Evolutionary conservation across 2,113 vertebrate genomes (phyloP), one percentile per base, ranked within the genome.

Genomic region (Eptesicus fuscus): DNA sequence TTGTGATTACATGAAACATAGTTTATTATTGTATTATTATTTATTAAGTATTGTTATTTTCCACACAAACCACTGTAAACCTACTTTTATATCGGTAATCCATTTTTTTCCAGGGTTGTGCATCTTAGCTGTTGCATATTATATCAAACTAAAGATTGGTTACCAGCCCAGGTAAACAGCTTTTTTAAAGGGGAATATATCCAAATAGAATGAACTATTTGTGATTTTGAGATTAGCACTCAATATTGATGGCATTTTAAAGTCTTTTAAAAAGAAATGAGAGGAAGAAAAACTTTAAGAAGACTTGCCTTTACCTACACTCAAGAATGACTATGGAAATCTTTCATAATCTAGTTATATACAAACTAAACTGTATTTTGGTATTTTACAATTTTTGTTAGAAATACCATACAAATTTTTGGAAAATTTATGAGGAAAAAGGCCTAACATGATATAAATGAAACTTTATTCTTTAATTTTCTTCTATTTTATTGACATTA

Each of bases 171-270:
- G 74, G 92, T 90, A 63, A 37, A 70, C 2, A 40, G 44, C 90
- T 95, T 20, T 95, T 89, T 88, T 49, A 47, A 93, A 20, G 47
- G 7, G 83, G 56, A 13, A 49, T 92, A 87, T 82, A 91, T 80
- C 83, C 85, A 95, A 95, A 65, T 82, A 80, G 7, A 73, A 95
- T 96, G 92, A 91, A 83, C 94, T 96, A 74, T 70, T 93, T 97
- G 85, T 96, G 4, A 92, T 97, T 85, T 79, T 95, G 93, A 95
- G 30, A 95, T 94, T 91, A 90, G 35, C 79, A 96, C 78, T 93
- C 53, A 9, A 47, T 95, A 59, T 91, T 91, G n/a, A 90, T 86
- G 40, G 1, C n/a, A 14, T 83, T 84, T 96, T 86, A 49, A 94
- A 53, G 37, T 56, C 61, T 96, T 44, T 92, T 92, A 25, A 84